Evolutionary conservation across 2,888 invertebrate species (phyloP), one percentile per base, ranked within the genome.

Genomic region (Diaprepes abbreviatus): DNA sequence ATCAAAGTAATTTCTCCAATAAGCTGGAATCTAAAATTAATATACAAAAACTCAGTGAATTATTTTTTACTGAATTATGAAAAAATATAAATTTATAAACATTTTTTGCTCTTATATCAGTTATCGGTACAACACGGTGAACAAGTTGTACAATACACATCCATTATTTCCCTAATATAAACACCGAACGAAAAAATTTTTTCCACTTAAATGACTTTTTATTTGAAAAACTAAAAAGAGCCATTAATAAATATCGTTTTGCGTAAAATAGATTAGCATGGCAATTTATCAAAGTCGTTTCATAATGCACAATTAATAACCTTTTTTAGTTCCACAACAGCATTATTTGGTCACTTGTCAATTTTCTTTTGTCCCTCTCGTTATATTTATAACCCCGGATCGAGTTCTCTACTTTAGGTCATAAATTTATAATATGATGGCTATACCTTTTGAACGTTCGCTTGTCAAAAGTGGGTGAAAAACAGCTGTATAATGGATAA

Each of bases 321-420:
- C 65, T 70, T 70, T 70, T 70, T 70, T 59, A 69, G 62, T 35
- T 28, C 19, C 54, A 21, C 63, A 52, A 64, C 69, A 59, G 58
- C 70, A 65, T 70, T 65, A 65, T 65, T 70, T 70, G 70, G 70
- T 65, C 70, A 65, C 70, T 65, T 70, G 70, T 70, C 70, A 70
- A 65, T 70, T 70, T 65, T 65, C 65, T 70, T 24, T 64, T 70
- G 64, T 60, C 36, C 43, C 36, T 31, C 24, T 35, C 6, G 54
- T 67, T 64, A 58, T 70, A 65, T 64, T 70, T 70, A 70, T 65
- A 70, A 58, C 59, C 58, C 24, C 9, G 48, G 48, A 38, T 28
- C 24, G 64, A 54, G 58, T 43, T 63, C 54, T 59, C 59, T 17
- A 50, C 57, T 35, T 35, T 33, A 21, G 40, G 24, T 31, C 21